Conservation (phyloP, 2,113 vertebrate genomes). For the Aegithalos caudatus region DNA sequence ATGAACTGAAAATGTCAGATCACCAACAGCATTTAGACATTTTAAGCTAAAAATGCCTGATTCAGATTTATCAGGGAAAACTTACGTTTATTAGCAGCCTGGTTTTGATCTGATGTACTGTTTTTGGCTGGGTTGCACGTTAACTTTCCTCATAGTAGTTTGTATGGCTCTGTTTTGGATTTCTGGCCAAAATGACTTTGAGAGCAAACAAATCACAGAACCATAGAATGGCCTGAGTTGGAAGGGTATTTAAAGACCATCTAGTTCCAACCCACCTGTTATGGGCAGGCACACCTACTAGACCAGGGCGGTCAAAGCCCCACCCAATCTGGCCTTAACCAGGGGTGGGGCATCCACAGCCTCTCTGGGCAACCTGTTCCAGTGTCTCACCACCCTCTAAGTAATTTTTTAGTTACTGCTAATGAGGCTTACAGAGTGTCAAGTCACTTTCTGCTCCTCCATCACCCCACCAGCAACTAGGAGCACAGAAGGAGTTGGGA, state of each 20-base stretch:
- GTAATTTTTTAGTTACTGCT: background rate
- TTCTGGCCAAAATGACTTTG: background rate
- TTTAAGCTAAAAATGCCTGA: background rate
- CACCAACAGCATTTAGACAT: background rate
- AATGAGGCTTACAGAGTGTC: background rate
- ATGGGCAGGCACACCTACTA: background rate
- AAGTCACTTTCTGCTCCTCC: background rate
- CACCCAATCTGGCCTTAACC: background rate
- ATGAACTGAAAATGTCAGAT: background rate
- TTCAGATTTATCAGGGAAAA: background rate
- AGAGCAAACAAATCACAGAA: background rate
- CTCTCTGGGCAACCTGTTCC: background rate
- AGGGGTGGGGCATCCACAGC: background rate
- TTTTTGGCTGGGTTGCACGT: background rate
- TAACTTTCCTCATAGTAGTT: background rate
- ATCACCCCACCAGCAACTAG: rapidly evolving
- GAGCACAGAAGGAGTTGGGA: background rate
- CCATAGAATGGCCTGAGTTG: background rate
- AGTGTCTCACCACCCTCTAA: background rate
- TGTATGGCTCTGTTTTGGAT: background rate
- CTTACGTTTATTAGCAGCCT: background rate
- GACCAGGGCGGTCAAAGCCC: background rate
- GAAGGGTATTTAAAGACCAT: background rate
- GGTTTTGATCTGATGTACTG: background rate
- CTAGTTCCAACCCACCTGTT: background rate